Conservation (phyloP, 2,797 vertebrate genomes). For the Botia kubotai region DNA sequence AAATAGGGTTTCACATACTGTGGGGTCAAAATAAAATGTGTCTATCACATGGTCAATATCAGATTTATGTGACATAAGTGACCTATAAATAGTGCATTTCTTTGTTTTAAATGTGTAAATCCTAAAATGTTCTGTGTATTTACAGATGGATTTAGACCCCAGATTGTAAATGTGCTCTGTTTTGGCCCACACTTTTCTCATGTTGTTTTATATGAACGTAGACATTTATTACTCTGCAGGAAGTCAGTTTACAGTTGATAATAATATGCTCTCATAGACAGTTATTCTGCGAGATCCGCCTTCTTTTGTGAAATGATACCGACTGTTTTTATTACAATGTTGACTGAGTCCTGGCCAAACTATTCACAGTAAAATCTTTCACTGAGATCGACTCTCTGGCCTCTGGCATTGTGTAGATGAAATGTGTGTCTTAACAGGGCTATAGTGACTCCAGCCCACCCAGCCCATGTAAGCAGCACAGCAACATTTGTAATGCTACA, state of each 20-base stretch:
- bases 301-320: conserved; percentile 20
- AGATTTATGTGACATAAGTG: background rate
- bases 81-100: background rate
- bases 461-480: background rate
- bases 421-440: conserved; percentile 3
- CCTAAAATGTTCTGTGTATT: too few species aligned
- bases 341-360: conserved; percentile 63
- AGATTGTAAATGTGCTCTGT: background rate
- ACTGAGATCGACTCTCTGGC: conserved; percentile 1
- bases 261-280: conserved; percentile 60
- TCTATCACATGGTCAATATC: background rate
- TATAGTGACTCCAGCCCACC: conserved; percentile 8
- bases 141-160: background rate
- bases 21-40: too few species aligned
- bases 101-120: too few species aligned
- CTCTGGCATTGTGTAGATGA: background rate
- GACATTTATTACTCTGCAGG: conserved; percentile 62
- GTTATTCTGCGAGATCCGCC: background rate
- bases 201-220: conserved; percentile 64
- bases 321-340: conserved; percentile 63
- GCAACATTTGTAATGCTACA: conserved; percentile 18
- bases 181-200: conserved; percentile 61
- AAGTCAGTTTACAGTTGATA: conserved; percentile 65
- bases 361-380: conserved; percentile 58
- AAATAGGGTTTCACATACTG: background rate